Evolutionary conservation across 2,797 vertebrate species (phyloP), one percentile per base, ranked within the genome.

Genomic region (Scolopax bukidnonensis): DNA sequence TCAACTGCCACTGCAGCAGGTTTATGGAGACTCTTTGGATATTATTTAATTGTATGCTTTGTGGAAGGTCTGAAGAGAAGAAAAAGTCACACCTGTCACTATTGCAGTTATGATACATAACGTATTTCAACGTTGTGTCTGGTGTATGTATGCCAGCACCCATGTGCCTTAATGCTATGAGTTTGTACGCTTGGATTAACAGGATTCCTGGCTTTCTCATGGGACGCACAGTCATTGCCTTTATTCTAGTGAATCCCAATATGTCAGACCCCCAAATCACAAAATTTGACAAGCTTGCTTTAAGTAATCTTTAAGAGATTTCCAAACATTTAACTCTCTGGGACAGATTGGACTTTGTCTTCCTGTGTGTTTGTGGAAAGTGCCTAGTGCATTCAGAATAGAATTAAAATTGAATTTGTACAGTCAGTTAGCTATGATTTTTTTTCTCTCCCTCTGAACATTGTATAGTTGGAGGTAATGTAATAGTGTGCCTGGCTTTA

Each of bases 321-420:
- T 94, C 84, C 51, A 57, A 77, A 69, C 18, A 64, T 32, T 41
- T 5, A 70, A 51, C 54, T 89, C 45, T 88, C 73, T 93, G 53
- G n/a, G 45, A 57, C 48, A 20, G 59, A 43, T 16, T 68, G 70
- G 75, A 33, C 11, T 65, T 87, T 27, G 78, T 95, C 91, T 93
- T 95, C 85, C 93, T 71, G 89, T 71, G 16, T 80, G 50, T 83
- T 53, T 50, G 56, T 94, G 64, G 45, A 61, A 95, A 95, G 74
- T 95, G 86, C 93, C 90, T 93, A 64, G 91, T 79, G 91, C 80
- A 77, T 95, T 84, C 41, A 77, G 67, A 90, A 90, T 63, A 90
- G 60, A 78, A 92, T 70, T n/a, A 50, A 88, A 83, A 74, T 60
- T 50, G 5, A 83, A 70, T 77, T 59, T 93, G 28, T 94, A 73